Conservation (phyloP, 2,888 invertebrate species). For the Maniola hyperantus region DNA sequence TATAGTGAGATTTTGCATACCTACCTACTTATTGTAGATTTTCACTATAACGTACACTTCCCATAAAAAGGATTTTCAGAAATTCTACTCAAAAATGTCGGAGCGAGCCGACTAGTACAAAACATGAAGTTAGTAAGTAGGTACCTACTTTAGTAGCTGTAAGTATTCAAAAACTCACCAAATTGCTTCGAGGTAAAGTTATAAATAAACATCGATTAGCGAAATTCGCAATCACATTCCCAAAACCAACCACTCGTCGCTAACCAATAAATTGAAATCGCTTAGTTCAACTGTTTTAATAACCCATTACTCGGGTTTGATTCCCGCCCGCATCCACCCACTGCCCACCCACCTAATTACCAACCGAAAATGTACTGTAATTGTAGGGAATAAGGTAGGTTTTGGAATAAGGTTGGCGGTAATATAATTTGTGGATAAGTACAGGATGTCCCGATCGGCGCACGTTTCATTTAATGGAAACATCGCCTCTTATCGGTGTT, state of each 20-base stretch:
- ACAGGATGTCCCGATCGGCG: conserved; percentile 37
- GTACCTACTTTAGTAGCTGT: no score
- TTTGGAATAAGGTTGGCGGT: neutral
- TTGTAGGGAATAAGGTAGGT: conserved; percentile 10
- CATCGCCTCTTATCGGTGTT: conserved; percentile 30
- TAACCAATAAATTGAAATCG: conserved; percentile 32
- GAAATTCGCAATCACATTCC: conserved; percentile 10
- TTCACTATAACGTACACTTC: no score
- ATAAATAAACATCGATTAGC: conserved; percentile 3
- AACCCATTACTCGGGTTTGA: conserved; percentile 42
- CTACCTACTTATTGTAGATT: no score
- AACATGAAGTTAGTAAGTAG: no score
- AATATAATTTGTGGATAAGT: conserved; percentile 35
- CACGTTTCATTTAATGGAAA: conserved; percentile 34
- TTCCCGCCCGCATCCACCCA: conserved; percentile 43
- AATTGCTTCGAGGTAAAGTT: neutral
- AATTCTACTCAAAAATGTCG: no score
- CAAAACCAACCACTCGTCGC: conserved; percentile 25
- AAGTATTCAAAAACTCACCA: no score
- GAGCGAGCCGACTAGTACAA: no score
- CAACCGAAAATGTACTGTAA: conserved; percentile 19
- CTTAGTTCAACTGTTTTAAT: conserved; percentile 41
- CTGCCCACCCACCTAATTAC: conserved; percentile 12
- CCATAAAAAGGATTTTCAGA: no score
- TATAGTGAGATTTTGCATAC: no score